phyloP scores from a whole-genome alignment of 2,797 vertebrate species.

The Pseudochirops corinnae region DNA sequence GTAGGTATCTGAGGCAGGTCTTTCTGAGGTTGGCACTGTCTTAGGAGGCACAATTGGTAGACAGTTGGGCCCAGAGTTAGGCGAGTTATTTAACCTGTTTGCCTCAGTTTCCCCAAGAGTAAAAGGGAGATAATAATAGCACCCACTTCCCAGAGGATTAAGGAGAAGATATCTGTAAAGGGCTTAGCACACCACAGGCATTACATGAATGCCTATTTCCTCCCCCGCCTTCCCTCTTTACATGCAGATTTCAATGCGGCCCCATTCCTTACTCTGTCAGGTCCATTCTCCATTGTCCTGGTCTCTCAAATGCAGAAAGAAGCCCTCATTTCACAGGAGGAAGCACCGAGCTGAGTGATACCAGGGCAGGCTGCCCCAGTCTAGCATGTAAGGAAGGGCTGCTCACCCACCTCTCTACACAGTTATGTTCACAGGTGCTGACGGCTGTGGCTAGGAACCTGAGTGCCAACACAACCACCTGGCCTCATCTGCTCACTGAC shows the following conservation, averaged over 20 bases:
- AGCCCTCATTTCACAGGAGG: accelerated
- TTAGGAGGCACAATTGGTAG: neutral
- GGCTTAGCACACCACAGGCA: neutral
- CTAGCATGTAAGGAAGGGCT: neutral
- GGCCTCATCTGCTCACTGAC: neutral
- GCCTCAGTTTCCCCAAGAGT: neutral
- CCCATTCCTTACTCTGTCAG: neutral
- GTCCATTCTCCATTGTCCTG: neutral
- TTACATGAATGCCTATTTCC: neutral
- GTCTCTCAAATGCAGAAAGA: neutral
- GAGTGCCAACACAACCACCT: neutral
- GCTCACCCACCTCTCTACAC: neutral
- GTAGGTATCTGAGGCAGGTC: neutral
- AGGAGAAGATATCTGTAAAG: neutral
- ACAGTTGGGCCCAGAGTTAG: neutral
- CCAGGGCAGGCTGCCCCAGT: neutral
- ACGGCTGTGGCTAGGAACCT: neutral
- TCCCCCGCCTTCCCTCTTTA: neutral
- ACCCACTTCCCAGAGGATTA: neutral
- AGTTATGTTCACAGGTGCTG: neutral
- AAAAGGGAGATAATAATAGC: neutral
- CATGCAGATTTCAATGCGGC: neutral
- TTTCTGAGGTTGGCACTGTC: neutral
- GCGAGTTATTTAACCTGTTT: neutral
- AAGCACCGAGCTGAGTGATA: too few relatives aligned